Evolutionary conservation across 2,797 vertebrate genomes (phyloP).

Genomic region (Anabacerthia variegaticeps): DNA sequence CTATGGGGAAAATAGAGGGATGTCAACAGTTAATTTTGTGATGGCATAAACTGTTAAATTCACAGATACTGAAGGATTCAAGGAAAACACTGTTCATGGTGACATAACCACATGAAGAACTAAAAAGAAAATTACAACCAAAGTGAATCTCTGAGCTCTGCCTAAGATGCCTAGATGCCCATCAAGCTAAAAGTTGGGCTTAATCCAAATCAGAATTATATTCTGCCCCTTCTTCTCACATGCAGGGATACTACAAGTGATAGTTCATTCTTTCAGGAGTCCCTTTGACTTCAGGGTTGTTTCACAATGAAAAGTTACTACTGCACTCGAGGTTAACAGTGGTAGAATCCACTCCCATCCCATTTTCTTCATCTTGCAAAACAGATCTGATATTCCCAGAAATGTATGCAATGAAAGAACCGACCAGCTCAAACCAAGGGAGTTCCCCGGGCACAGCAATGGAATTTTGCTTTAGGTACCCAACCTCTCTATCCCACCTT

Average conservation of each 20-base stretch:
- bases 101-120: neutral
- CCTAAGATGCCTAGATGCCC: neutral
- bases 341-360: neutral
- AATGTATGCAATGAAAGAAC: fast-evolving
- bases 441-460: fast-evolving
- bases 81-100: neutral
- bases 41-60: neutral
- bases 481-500: neutral
- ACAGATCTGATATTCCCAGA: neutral
- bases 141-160: neutral
- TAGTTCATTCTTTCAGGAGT: neutral
- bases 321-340: fast-evolving
- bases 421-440: neutral
- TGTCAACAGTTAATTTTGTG: neutral
- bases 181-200: neutral
- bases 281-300: neutral
- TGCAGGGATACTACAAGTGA: fast-evolving
- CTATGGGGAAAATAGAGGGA: neutral
- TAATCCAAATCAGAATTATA: neutral
- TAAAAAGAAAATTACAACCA: neutral
- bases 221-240: neutral
- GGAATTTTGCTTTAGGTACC: neutral
- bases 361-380: neutral
- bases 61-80: neutral
- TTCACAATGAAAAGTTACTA: neutral